A percentile compares a stretch with the other conserved stretches of the same genome.
These are phyloP conservation scores for Eriocheir sinensis DNA, from an alignment of 1,140 invertebrate genomes.

Conservation along the genomic window DNA sequence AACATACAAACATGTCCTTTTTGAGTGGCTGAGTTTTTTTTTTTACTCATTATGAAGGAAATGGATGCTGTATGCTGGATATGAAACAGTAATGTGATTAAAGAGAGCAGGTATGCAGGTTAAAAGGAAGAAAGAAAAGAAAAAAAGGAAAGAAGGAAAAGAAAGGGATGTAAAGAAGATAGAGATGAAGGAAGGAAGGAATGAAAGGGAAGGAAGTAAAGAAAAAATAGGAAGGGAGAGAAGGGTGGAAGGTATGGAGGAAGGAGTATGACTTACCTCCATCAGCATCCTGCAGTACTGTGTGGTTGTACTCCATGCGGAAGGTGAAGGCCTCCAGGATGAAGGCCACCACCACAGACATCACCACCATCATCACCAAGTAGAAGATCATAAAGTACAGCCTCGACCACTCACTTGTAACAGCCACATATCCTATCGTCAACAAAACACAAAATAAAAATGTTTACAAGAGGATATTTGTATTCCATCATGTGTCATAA, in stretches of 20 bases:
- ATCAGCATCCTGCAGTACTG: constrained; percentile 62
- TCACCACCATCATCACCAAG: constrained; percentile 94
- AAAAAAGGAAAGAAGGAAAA: too few relatives aligned
- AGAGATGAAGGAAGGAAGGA: neutral
- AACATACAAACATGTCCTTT: too few relatives aligned
- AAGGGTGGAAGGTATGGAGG: neutral
- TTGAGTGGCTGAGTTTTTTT: neutral
- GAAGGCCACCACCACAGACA: constrained; percentile 95
- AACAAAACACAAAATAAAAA: neutral
- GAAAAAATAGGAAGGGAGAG: neutral
- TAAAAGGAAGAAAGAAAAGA: too few relatives aligned
- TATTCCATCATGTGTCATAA: too few relatives aligned
- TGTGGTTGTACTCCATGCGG: constrained; percentile 79
- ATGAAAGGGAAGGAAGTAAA: neutral
- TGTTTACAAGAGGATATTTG: neutral
- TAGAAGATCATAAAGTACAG: constrained; percentile 96
- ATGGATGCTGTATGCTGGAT: too few relatives aligned
- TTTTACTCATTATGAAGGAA: too few relatives aligned
- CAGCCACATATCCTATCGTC: constrained; percentile 80
- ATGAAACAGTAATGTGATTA: too few relatives aligned
- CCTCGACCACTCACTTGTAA: constrained; percentile 82
- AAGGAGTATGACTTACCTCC: constrained; percentile 47
- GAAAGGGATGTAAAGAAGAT: too few relatives aligned
- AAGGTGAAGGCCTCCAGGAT: constrained; percentile 95
- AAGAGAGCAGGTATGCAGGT: neutral